Evolutionary conservation across 2,797 vertebrate genomes (phyloP).

Genomic region (Anguilla megastoma): DNA sequence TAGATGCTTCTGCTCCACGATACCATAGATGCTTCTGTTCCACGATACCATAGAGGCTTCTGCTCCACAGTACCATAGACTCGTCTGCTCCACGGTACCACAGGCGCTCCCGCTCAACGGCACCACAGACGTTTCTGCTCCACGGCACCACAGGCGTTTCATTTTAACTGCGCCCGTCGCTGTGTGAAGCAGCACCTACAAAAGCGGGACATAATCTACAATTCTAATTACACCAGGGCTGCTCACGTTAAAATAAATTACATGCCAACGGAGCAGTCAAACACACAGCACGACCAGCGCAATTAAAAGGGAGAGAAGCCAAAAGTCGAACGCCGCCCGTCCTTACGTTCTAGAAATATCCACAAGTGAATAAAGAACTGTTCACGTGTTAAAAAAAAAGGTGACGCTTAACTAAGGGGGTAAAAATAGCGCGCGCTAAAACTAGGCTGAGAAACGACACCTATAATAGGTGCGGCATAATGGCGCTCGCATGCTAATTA

Average conservation of each 20-base stretch:
- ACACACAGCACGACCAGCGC: not conserved
- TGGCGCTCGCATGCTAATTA: not conserved
- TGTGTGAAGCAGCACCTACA: not conserved
- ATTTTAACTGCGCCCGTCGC: not conserved
- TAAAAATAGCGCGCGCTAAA: not conserved
- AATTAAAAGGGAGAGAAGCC: not conserved
- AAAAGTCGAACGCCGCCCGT: not conserved
- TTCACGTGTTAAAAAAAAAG: not conserved
- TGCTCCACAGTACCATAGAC: too few species aligned
- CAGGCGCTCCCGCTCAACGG: not conserved
- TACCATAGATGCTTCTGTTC: too few species aligned
- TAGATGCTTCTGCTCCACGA: too few species aligned
- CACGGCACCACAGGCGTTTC: conserved; percentile 10
- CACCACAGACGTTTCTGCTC: not conserved
- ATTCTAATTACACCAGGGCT: not conserved
- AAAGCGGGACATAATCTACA: not conserved
- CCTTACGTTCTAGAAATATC: not conserved
- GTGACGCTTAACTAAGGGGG: not conserved
- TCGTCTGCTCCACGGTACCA: too few species aligned
- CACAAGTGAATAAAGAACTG: not conserved
- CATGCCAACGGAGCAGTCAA: not conserved
- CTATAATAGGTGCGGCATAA: not conserved
- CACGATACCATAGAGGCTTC: too few species aligned
- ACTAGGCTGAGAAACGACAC: not conserved
- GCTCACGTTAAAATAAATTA: not conserved